Base-by-base conservation (phyloP, 2,888 invertebrate genomes). In the Sclerodermus sp. region DNA sequence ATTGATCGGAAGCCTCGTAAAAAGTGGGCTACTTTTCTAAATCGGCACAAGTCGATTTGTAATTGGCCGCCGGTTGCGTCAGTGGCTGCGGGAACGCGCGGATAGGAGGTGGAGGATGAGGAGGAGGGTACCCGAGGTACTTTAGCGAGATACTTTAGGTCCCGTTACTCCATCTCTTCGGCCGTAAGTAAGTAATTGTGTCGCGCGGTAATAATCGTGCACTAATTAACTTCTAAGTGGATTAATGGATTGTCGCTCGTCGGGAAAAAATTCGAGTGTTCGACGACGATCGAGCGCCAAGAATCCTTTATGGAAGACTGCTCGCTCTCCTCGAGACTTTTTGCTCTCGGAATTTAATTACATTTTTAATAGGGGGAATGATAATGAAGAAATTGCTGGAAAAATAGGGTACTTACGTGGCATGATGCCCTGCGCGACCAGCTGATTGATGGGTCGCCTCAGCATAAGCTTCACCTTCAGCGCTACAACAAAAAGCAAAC, bases 361-460 rank as follows among this genome's bases (percentile, higher is more conserved):
- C n/a, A n/a, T n/a, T n/a, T n/a, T n/a, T n/a, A n/a, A n/a, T n/a
- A n/a, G 37, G 37, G 10, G n/a, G 37, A 37, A 6, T 6, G 37
- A 37, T 12, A 32, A 14, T 8, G 18, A 36, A 32, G 17, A 14
- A 43, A 43, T 40, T n/a, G 23, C 36, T 44, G 32, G 38, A 47
- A 37, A 60, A 38, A 51, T 46, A n/a, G n/a, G n/a, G 60, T 74
- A 95, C 96, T 94, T 87, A 97, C 97, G 92, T 76, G 97, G 96
- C 88, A 97, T 93, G 77, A 98, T 97, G 80, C 97, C 97, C 84
- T 96, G 96, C 68, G 93, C 96, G 70, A 96, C 95, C 70, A 97
- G 86, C 82, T 96, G 96, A 81, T 90, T 93, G 78, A 95, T 89
- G 57, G 96, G 95, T 74, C 96, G 85, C 79, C 97, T 85, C 81